phyloP scores from a whole-genome alignment of 2,888 invertebrate species.

The Rhimphoctona megacephalus region DNA sequence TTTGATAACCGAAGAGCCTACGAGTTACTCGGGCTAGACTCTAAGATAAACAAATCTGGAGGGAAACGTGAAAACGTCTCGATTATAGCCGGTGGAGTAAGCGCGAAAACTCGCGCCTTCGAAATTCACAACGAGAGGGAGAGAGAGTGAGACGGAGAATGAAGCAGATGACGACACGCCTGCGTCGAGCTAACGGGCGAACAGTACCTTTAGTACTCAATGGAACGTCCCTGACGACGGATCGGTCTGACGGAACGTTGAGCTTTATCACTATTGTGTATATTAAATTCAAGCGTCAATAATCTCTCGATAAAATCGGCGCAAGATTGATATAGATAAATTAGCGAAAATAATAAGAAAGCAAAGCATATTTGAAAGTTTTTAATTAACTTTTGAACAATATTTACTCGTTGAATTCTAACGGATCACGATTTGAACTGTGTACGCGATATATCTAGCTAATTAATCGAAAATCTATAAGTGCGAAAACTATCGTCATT shows the following conservation, averaged over 20 bases:
- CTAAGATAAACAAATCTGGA: conserved; percentile 26
- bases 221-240: conserved; percentile 78
- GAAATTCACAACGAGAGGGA: background rate
- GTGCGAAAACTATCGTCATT: background rate
- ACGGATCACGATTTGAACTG: background rate
- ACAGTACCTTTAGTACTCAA: conserved; percentile 77
- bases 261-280: conserved; percentile 71
- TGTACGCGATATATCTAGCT: background rate
- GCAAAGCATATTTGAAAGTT: background rate
- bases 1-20: conserved; percentile 8
- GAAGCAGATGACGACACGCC: conserved; percentile 73
- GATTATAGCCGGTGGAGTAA: conserved; percentile 52
- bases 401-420: background rate
- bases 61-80: conserved; percentile 45
- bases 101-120: conserved; percentile 50
- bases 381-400: background rate
- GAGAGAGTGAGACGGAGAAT: conserved; percentile 23
- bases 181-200: conserved; percentile 73
- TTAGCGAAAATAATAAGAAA: conserved; percentile 1
- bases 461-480: background rate
- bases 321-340: background rate
- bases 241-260: conserved; percentile 76
- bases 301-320: background rate
- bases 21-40: conserved; percentile 1
- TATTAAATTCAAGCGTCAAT: background rate